A percentile compares a stretch with the other conserved stretches of the same genome.
Conservation (phyloP, 2,888 invertebrate species). For the Tridacna gigas region DNA sequence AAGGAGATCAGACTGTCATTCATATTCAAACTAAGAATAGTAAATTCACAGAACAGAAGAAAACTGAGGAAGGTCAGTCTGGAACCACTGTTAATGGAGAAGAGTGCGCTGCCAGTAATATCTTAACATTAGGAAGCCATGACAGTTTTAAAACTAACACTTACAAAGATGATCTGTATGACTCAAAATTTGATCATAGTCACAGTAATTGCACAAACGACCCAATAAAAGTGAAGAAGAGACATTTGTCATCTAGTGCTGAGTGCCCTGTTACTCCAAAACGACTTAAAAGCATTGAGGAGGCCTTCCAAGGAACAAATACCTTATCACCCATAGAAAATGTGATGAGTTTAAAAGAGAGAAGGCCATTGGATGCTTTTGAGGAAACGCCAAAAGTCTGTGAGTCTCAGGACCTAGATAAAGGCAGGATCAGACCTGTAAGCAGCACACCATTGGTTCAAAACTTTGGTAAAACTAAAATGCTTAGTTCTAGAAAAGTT, state of each 20-base stretch:
- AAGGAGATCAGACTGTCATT: not conserved
- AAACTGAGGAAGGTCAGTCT: too few relatives aligned
- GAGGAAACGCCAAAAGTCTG: conserved; percentile 1
- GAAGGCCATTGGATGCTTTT: not conserved
- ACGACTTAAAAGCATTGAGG: conserved; percentile 3
- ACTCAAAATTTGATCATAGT: too few relatives aligned
- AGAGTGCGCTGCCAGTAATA: too few relatives aligned
- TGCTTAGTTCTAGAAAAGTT: not conserved
- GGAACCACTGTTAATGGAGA: too few relatives aligned
- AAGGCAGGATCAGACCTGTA: not conserved
- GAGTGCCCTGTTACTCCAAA: conserved; percentile 6
- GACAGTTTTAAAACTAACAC: too few relatives aligned
- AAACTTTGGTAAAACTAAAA: not conserved
- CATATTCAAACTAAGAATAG: not conserved
- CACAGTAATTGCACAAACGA: too few relatives aligned
- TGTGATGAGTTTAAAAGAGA: not conserved
- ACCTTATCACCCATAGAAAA: conserved; percentile 5
- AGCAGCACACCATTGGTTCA: conserved; percentile 6
- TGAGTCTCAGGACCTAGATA: not conserved
- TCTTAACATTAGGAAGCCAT: too few relatives aligned
- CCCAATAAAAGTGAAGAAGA: not conserved
- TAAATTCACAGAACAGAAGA: not conserved
- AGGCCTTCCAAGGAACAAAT: not conserved
- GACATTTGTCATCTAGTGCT: conserved; percentile 17
- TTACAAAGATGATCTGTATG: too few relatives aligned